Evolutionary conservation across 2,888 invertebrate genomes (phyloP).

Genomic region (Stegana nigrithorax): DNA sequence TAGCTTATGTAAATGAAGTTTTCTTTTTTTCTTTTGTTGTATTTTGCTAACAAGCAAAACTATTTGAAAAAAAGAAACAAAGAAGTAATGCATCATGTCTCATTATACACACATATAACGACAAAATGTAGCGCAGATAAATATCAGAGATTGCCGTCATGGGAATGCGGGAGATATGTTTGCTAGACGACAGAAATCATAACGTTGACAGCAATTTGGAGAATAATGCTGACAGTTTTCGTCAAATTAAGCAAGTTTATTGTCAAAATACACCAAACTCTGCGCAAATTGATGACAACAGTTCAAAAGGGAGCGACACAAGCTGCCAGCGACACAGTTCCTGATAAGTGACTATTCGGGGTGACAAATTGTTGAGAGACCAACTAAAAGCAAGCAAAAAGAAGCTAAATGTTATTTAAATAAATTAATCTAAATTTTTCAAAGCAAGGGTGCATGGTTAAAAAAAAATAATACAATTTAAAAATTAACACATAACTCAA

Average conservation of each 20-base stretch:
- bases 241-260: constrained; percentile 51
- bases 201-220: constrained; percentile 2
- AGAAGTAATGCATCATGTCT: constrained; percentile 19
- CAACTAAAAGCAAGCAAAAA: too few relatives aligned
- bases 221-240: constrained; percentile 39
- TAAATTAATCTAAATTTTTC: too few relatives aligned
- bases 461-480: too few relatives aligned
- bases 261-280: constrained; percentile 39
- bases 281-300: constrained; percentile 37
- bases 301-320: background rate
- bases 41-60: too few relatives aligned
- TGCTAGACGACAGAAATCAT: constrained; percentile 26
- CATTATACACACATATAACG: background rate
- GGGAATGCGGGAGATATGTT: background rate
- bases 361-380: too few relatives aligned
- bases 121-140: constrained; percentile 47
- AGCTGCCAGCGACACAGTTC: too few relatives aligned
- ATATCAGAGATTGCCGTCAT: constrained; percentile 45
- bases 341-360: too few relatives aligned
- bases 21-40: too few relatives aligned
- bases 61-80: constrained; percentile 32
- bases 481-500: too few relatives aligned
- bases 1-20: too few relatives aligned
- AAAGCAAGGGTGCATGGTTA: too few relatives aligned
- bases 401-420: too few relatives aligned